Conservation (phyloP, 2,797 vertebrate species). For the Ctenopoma multispine region DNA sequence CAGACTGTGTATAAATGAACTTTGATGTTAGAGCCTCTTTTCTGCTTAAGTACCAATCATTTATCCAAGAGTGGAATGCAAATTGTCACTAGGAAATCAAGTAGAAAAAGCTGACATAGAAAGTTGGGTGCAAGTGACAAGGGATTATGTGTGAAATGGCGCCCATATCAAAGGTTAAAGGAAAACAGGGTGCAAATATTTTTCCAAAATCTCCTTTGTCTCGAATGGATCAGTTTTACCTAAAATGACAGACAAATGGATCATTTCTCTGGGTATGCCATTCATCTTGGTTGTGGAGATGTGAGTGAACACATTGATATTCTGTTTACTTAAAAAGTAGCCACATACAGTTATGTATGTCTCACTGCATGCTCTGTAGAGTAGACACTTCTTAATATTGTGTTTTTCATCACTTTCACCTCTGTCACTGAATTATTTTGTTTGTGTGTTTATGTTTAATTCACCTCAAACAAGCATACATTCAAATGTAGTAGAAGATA, state of each 20-base stretch:
- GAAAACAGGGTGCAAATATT: neutral
- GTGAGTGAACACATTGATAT: slow-evolving; percentile 31
- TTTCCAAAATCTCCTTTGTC: neutral
- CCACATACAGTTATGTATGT: slow-evolving; percentile 22
- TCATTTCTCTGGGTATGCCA: slow-evolving; percentile 15
- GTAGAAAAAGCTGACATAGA: neutral
- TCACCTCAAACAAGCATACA: slow-evolving; percentile 16
- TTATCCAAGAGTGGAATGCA: slow-evolving; percentile 5
- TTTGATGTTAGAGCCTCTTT: slow-evolving; percentile 3
- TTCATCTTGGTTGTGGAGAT: slow-evolving; percentile 28
- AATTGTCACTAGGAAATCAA: neutral
- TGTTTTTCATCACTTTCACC: slow-evolving; percentile 32
- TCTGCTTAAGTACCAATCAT: slow-evolving; percentile 2
- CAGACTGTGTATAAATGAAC: slow-evolving; percentile 28
- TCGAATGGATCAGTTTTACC: slow-evolving; percentile 24
- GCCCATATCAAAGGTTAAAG: neutral
- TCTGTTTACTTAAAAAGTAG: slow-evolving; percentile 54
- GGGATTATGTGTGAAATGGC: neutral
- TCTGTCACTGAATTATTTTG: slow-evolving; percentile 9
- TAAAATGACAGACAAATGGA: slow-evolving; percentile 13
- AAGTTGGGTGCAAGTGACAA: neutral
- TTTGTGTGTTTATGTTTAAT: slow-evolving; percentile 29
- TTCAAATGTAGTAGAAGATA: slow-evolving; percentile 30
- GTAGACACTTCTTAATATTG: slow-evolving; percentile 38
- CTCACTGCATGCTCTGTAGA: slow-evolving; percentile 67